Percentiles rank a stretch among this genome's conserved stretches.
Conservation (phyloP, 1,140 invertebrate genomes). For the Formica selysi region DNA sequence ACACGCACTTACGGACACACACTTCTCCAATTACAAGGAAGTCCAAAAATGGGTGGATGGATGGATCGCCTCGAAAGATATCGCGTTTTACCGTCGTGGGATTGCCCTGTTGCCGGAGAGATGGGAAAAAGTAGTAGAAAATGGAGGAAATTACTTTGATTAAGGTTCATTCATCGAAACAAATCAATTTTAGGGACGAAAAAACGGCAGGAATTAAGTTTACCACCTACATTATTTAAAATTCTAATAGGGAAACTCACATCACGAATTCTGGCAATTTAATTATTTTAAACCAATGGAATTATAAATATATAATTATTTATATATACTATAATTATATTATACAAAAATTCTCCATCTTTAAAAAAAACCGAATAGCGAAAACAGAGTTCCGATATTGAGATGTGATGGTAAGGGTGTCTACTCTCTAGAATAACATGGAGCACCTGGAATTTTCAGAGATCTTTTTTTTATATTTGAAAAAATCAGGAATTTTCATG, state of each 20-base stretch:
- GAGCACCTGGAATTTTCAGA: too few relatives aligned
- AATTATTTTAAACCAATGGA: neutral
- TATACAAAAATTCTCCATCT: too few relatives aligned
- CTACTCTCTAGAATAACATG: too few relatives aligned
- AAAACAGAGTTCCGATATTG: too few relatives aligned
- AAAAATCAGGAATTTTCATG: too few relatives aligned
- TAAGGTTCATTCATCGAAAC: neutral
- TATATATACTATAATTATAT: too few relatives aligned
- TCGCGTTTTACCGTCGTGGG: neutral
- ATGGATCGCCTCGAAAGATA: constrained; percentile 13
- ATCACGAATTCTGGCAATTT: neutral
- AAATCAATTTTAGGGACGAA: constrained; percentile 8
- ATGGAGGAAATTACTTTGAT: constrained; percentile 1
- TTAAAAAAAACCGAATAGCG: too few relatives aligned
- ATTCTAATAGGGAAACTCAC: neutral
- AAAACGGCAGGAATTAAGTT: constrained; percentile 26
- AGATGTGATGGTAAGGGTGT: too few relatives aligned
- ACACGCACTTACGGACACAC: constrained; percentile 11
- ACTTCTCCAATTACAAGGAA: neutral
- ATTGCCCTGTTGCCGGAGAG: constrained; percentile 1
- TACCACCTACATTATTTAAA: neutral
- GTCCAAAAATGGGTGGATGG: neutral
- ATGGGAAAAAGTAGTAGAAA: constrained; percentile 23
- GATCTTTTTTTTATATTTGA: too few relatives aligned
- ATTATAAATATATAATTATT: too few relatives aligned